Evolutionary conservation across 1,140 invertebrate species (phyloP), one percentile per base, ranked within the genome.

Genomic region (Atta texana): DNA sequence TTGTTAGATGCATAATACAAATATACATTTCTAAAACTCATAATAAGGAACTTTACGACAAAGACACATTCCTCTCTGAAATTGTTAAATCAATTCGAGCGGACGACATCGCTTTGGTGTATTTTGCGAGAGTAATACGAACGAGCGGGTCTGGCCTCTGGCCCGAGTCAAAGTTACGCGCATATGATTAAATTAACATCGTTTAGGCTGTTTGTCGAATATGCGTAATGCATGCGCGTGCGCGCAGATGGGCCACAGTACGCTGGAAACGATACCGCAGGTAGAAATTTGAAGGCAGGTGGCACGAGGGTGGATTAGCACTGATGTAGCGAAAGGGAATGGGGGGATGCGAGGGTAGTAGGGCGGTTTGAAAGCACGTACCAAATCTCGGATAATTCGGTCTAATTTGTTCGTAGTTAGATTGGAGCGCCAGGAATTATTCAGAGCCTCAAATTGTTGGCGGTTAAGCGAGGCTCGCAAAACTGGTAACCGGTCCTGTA

Each of bases 321-420:
- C 51, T 74, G 84, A 86, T 78, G 74, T 59, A 80, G 69, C 39
- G 82, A 51, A 51, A 51, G 66, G 39, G 66, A 51, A 34, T 55
- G 28, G 63, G 59, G 59, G 18, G 63, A 64, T 44, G 39, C 39
- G 53, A 39, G 76, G 72, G 88, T 44, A 72, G 87, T 75, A 84
- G 87, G 88, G 82, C 84, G 88, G 89, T 88, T 90, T 85, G 75
- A 49, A 72, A 90, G 88, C 90, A 90, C 92, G 92, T 93, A 92
- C 89, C 90, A 91, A 94, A 93, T 92, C 93, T 91, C 91, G 93
- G 91, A 92, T 94, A 94, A 94, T 94, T 93, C 93, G 91, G 92
- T 94, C 93, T 94, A 94, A 94, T 94, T 94, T 94, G 93, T 94
- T 94, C 93, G 92, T 92, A 94, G 93, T 94, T 93, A 94, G 93